Evolutionary conservation across 2,113 vertebrate genomes (phyloP), one percentile per base, ranked within the genome.

Genomic region (Strix aluco): DNA sequence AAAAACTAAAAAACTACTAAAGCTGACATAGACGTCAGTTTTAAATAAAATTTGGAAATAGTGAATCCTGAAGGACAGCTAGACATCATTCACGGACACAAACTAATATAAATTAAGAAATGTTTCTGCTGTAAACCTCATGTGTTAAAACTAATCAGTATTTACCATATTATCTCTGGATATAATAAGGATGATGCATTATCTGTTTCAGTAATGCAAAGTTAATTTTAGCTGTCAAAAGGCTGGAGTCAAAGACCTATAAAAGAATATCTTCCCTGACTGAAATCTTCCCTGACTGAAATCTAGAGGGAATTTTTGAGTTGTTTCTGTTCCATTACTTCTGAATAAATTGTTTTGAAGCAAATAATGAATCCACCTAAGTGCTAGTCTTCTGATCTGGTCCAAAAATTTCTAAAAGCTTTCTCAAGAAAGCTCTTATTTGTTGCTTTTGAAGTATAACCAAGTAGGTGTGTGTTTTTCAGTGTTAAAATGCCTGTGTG

Each of bases 181-280:
- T 25, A 34, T 65, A 95, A 70, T 81, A 95, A 78, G 55, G 78
- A 86, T 13, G 16, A 19, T 4, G 2, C 46, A 29, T 95, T 93
- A 92, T 92, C 90, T 85, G 13, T 94, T 95, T 90, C 62, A 95
- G 82, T 90, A 91, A 94, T 85, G 49, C 74, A 88, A 86, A 83
- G 21, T 54, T 93, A 91, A 95, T 96, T 97, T 97, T 77, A 95
- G 57, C 83, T 91, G 49, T 96, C 65, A 92, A 79, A 90, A 95
- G 70, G 52, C 9, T 94, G 73, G 61, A 92, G 88, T 95, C 70
- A 95, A 86, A 97, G 83, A 54, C 81, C 82, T 96, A 70, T 61
- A 81, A 92, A 94, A 96, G 40, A 92, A 62, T 70, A 69, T 75
- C 70, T 95, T 96, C 85, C 38, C 69, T 70, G 55, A 86, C 11